A percentile compares a stretch with the other conserved stretches of the same genome.
Evolutionary conservation across 2,113 vertebrate genomes (phyloP).

Genomic region (Pteruthius melanotis): DNA sequence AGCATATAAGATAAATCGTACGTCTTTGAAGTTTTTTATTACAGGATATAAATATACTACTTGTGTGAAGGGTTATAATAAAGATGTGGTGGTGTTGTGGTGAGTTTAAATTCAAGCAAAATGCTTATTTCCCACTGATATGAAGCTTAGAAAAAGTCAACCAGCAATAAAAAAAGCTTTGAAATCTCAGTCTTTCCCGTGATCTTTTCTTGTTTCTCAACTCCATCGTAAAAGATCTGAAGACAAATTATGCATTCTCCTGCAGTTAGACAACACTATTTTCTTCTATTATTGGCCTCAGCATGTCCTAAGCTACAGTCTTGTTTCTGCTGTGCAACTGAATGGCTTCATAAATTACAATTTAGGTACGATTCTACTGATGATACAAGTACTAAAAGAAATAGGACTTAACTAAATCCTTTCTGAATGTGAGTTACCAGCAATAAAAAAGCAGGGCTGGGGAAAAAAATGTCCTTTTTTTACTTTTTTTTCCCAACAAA

Average conservation of each 20-base stretch:
- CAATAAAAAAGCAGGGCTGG: background rate
- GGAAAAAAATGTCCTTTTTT: accelerated
- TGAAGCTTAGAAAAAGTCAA: background rate
- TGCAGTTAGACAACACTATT: background rate
- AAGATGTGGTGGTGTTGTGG: background rate
- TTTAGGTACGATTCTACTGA: background rate
- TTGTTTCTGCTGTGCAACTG: background rate
- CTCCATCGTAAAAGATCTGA: background rate
- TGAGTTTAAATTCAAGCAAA: background rate
- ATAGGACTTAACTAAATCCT: background rate
- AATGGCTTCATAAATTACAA: background rate
- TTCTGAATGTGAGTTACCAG: background rate
- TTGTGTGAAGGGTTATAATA: background rate
- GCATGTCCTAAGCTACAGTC: background rate
- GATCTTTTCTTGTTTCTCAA: background rate
- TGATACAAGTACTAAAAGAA: background rate
- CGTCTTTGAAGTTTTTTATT: background rate
- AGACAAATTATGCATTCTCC: background rate
- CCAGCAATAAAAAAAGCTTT: background rate
- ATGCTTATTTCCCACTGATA: background rate
- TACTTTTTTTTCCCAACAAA: background rate
- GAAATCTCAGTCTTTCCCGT: background rate
- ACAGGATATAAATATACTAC: background rate
- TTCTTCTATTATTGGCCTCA: background rate
- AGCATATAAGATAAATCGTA: background rate